Conservation (phyloP, 2,888 invertebrate genomes). For the Dynastes grantii region DNA sequence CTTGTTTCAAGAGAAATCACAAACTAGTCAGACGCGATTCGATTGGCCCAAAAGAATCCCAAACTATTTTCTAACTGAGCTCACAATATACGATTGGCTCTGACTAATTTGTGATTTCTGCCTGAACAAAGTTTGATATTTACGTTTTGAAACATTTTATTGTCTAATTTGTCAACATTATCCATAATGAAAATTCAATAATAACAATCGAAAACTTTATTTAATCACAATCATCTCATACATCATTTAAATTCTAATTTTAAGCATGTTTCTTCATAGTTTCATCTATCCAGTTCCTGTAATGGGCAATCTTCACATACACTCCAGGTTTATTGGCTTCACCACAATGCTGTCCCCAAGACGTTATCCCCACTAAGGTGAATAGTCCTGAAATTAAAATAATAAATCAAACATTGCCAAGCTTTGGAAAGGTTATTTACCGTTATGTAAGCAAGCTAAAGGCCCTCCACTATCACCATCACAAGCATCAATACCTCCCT, state of each 20-base stretch:
- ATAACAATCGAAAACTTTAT: not conserved
- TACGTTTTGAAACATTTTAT: too few relatives aligned
- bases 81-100: too few relatives aligned
- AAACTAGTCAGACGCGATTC: too few relatives aligned
- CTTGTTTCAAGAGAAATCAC: too few relatives aligned
- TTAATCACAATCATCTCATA: not conserved
- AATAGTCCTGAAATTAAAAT: constrained; percentile 73
- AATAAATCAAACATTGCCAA: too few relatives aligned
- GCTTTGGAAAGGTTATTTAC: constrained; percentile 64
- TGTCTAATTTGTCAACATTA: too few relatives aligned
- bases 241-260: not conserved
- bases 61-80: too few relatives aligned
- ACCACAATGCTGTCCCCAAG: constrained; percentile 86
- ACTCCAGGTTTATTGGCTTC: constrained; percentile 83
- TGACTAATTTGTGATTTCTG: too few relatives aligned
- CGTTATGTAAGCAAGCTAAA: constrained; percentile 78
- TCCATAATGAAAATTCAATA: too few relatives aligned
- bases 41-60: too few relatives aligned
- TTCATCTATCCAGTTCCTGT: constrained; percentile 78
- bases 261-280: constrained; percentile 53
- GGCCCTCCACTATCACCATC: constrained; percentile 92
- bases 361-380: constrained; percentile 81
- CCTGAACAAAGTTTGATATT: too few relatives aligned
- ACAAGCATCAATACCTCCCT: constrained; percentile 85
- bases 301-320: constrained; percentile 79